Conservation (phyloP, 1,140 invertebrate species). For the Subanguina moxae region DNA sequence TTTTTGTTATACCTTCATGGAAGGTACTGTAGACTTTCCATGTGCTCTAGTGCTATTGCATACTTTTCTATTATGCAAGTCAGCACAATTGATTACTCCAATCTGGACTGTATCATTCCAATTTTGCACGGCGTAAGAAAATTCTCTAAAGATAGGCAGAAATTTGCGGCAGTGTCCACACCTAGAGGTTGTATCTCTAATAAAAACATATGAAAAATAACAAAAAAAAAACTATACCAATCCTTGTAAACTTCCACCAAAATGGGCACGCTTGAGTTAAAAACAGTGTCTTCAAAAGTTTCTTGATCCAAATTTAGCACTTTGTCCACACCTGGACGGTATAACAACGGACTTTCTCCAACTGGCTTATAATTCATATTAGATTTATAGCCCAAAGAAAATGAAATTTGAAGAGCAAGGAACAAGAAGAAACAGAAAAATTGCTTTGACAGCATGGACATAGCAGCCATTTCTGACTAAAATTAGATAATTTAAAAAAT, state of each 20-base stretch:
- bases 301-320: conserved; percentile 44
- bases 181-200: neutral
- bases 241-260: conserved; percentile 47
- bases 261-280: conserved; percentile 22
- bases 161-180: conserved; percentile 48
- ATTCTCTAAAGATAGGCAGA: conserved; percentile 40
- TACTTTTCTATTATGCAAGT: conserved; percentile 34
- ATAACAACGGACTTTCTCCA: conserved; percentile 37
- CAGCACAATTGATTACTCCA: conserved; percentile 46
- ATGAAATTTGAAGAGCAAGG: too few species aligned
- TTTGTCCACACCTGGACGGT: conserved; percentile 41
- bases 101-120: conserved; percentile 41
- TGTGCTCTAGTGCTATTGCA: neutral
- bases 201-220: neutral
- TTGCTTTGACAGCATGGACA: too few species aligned
- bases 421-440: too few species aligned
- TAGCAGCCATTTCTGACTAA: too few species aligned
- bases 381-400: neutral
- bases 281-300: conserved; percentile 45
- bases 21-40: conserved; percentile 4
- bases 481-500: too few species aligned
- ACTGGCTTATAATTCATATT: conserved; percentile 24
- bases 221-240: conserved; percentile 26
- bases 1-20: conserved; percentile 11
- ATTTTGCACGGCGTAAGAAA: conserved; percentile 36